These are phyloP conservation scores for Crotalus tigris DNA, from an alignment of 2,113 vertebrate genomes.

Conservation along the genomic window DNA sequence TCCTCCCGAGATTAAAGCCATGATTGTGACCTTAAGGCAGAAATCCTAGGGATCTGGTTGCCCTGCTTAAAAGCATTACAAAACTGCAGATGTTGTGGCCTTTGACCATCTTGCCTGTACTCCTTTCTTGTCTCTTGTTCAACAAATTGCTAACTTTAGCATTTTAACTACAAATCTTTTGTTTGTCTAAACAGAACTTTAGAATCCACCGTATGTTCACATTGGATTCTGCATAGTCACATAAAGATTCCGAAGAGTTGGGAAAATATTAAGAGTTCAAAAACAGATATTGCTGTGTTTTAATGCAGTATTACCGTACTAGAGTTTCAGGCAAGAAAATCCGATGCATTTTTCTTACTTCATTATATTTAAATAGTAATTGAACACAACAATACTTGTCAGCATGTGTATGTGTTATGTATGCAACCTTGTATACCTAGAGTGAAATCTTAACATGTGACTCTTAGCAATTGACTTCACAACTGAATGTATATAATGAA, in stretches of 20 bases:
- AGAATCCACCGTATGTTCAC: not conserved
- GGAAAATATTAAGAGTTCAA: not conserved
- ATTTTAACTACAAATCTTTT: not conserved
- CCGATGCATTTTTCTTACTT: not conserved
- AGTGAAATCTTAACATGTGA: not conserved
- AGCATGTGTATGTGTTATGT: not conserved
- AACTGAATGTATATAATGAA: not conserved
- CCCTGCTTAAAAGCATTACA: not conserved
- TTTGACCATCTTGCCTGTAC: not conserved
- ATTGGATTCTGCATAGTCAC: not conserved
- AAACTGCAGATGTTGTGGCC: not conserved
- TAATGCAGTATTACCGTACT: not conserved
- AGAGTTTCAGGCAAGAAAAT: not conserved
- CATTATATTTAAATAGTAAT: not conserved
- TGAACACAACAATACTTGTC: not conserved
- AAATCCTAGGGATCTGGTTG: not conserved
- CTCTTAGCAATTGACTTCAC: not conserved
- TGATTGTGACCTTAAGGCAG: not conserved
- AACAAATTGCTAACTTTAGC: not conserved
- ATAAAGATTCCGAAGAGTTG: not conserved
- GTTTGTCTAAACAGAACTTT: not conserved
- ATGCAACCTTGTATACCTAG: not conserved
- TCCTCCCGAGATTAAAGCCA: not conserved
- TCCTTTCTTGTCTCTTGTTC: not conserved
- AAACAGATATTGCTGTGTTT: not conserved